Evolutionary conservation across 2,113 vertebrate genomes (phyloP).

Genomic region (Dicrurus megarhynchus): DNA sequence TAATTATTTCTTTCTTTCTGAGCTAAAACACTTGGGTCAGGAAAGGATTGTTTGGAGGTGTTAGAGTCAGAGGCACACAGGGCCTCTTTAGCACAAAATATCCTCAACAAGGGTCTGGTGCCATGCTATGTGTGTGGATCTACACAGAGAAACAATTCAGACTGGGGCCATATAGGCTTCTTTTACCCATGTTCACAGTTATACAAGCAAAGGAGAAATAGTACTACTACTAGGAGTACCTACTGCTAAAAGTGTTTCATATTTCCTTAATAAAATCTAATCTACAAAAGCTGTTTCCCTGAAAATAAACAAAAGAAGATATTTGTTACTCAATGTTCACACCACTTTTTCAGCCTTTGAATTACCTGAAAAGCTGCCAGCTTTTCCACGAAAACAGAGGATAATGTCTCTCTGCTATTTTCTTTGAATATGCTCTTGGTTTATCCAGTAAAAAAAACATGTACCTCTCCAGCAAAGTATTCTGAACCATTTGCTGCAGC

Average conservation of each 20-base stretch:
- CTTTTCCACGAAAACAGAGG: not conserved
- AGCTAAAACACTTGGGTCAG: not conserved
- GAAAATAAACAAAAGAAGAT: conserved; percentile 9
- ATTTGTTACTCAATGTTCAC: not conserved
- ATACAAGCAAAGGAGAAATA: not conserved
- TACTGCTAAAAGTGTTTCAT: not conserved
- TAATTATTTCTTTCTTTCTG: not conserved
- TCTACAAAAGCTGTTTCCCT: not conserved
- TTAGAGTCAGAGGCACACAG: not conserved
- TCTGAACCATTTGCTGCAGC: not conserved
- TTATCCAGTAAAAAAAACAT: not conserved
- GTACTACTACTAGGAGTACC: not conserved
- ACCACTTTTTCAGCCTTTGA: not conserved
- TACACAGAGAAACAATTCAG: not conserved
- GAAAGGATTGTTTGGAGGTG: not conserved
- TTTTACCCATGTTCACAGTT: not conserved
- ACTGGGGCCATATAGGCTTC: not conserved
- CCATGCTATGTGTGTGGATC: fast-evolving
- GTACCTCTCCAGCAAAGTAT: not conserved
- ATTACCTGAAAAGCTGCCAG: conserved; percentile 11
- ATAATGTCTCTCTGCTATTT: not conserved
- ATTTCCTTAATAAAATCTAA: not conserved
- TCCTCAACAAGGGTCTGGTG: not conserved
- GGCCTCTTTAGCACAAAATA: not conserved
- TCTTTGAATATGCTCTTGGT: not conserved